A percentile compares a stretch with the other conserved stretches of the same genome.
These are phyloP conservation scores for Ophioderma brevispina DNA, from an alignment of 35 echinoderm and acorn worm species.

Conservation along the genomic window DNA sequence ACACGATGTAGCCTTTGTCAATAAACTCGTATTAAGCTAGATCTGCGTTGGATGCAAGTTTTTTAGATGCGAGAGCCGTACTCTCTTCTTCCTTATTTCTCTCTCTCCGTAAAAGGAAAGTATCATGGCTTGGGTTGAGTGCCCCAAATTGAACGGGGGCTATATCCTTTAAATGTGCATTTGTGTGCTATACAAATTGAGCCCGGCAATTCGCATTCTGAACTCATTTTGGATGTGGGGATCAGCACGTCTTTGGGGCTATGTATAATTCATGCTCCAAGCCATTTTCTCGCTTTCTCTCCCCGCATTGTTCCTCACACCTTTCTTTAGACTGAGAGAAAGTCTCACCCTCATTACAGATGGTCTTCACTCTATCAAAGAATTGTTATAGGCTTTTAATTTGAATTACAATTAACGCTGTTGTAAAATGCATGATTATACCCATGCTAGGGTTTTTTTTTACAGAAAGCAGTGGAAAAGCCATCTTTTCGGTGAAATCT, in stretches of 20 bases:
- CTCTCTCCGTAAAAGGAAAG: neutral
- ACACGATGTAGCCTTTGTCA: neutral
- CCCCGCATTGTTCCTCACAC: neutral
- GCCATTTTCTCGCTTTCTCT: constrained; percentile 5
- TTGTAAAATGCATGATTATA: neutral
- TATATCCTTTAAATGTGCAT: neutral
- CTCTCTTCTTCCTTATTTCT: neutral
- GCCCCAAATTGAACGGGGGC: neutral
- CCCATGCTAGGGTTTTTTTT: neutral
- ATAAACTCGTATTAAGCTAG: neutral
- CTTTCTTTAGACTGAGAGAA: neutral
- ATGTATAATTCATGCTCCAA: constrained; percentile 5
- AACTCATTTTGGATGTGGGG: constrained; percentile 2
- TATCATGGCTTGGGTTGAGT: neutral
- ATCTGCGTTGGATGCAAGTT: neutral
- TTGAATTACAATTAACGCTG: neutral
- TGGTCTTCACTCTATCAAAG: neutral
- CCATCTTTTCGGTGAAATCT: neutral
- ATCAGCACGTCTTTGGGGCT: constrained; percentile 7
- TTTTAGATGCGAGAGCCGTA: no score
- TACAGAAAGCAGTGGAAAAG: neutral
- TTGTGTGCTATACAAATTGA: neutral
- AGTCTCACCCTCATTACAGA: neutral
- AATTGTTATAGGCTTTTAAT: neutral
- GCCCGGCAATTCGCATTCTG: neutral